A percentile compares a stretch with the other conserved stretches of the same genome.
Evolutionary conservation across 2,888 invertebrate species (phyloP).

Genomic region (Melanostoma mellinum): DNA sequence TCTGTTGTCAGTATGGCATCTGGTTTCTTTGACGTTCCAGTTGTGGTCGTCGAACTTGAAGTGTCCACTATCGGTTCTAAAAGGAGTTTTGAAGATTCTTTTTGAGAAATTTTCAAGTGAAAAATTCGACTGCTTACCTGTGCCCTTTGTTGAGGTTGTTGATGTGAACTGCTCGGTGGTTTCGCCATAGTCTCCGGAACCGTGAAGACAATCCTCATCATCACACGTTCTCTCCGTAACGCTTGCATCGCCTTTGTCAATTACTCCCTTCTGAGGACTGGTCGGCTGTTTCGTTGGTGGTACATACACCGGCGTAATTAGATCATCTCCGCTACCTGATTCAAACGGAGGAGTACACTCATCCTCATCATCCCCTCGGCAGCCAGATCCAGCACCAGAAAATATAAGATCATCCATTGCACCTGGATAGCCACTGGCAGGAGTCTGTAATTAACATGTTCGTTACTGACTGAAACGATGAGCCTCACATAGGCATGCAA

Average conservation of each 20-base stretch:
- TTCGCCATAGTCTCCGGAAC: conserved; percentile 89
- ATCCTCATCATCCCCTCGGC: conserved; percentile 95
- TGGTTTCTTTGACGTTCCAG: conserved; percentile 75
- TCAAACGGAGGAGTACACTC: conserved; percentile 93
- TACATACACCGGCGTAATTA: conserved; percentile 95
- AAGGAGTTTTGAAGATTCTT: neutral
- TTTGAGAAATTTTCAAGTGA: neutral
- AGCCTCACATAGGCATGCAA: conserved; percentile 41
- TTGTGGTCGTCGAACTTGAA: conserved; percentile 74
- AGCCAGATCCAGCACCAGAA: conserved; percentile 95
- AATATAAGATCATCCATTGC: conserved; percentile 94
- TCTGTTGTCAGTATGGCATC: conserved; percentile 83
- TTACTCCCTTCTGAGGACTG: conserved; percentile 79
- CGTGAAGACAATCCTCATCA: conserved; percentile 93
- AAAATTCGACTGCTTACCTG: conserved; percentile 79
- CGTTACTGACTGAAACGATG: conserved; percentile 4
- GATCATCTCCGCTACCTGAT: conserved; percentile 93
- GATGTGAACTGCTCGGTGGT: conserved; percentile 86
- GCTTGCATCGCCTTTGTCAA: conserved; percentile 73
- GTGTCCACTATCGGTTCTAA: conserved; percentile 71
- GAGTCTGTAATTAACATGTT: conserved; percentile 85
- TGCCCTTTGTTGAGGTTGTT: conserved; percentile 83
- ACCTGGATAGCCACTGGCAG: conserved; percentile 90
- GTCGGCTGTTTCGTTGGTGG: conserved; percentile 90
- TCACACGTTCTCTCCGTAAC: conserved; percentile 86